phyloP scores from a whole-genome alignment of 2,888 invertebrate genomes.

The Folsomia candida region DNA sequence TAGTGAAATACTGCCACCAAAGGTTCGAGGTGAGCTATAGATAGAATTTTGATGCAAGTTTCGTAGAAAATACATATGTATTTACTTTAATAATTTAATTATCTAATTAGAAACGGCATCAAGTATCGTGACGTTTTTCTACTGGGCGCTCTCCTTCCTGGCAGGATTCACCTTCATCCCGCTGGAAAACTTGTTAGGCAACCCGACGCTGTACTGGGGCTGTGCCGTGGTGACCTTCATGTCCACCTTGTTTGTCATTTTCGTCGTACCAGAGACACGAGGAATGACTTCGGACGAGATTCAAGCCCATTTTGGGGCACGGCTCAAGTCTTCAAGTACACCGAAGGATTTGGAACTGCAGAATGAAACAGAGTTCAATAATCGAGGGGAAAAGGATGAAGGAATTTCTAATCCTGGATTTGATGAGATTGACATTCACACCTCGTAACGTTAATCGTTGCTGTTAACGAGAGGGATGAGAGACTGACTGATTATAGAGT shows the following conservation, averaged over 20 bases:
- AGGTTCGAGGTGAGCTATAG: constrained; percentile 34
- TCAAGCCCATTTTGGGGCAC: constrained; percentile 22
- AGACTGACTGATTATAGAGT: too few species aligned
- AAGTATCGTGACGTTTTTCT: constrained; percentile 27
- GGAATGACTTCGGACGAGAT: constrained; percentile 33
- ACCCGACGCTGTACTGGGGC: constrained; percentile 26
- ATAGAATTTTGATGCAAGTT: background rate
- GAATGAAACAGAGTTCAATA: background rate
- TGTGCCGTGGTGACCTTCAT: constrained; percentile 27
- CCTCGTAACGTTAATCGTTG: too few species aligned
- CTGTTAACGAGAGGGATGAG: too few species aligned
- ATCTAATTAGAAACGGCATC: constrained; percentile 28
- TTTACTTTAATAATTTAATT: background rate
- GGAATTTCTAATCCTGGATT: background rate
- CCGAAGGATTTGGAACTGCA: background rate
- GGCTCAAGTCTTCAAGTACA: background rate
- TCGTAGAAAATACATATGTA: background rate
- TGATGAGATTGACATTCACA: background rate
- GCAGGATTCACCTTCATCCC: constrained; percentile 35
- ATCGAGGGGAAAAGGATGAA: background rate
- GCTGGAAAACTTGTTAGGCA: constrained; percentile 24
- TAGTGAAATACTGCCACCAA: constrained; percentile 36
- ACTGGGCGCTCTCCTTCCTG: constrained; percentile 34
- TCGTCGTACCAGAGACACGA: constrained; percentile 38
- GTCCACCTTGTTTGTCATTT: constrained; percentile 29